A percentile compares a stretch with the other conserved stretches of the same genome.
phyloP scores from a whole-genome alignment of 2,797 vertebrate genomes.

The Siniperca undulata region DNA sequence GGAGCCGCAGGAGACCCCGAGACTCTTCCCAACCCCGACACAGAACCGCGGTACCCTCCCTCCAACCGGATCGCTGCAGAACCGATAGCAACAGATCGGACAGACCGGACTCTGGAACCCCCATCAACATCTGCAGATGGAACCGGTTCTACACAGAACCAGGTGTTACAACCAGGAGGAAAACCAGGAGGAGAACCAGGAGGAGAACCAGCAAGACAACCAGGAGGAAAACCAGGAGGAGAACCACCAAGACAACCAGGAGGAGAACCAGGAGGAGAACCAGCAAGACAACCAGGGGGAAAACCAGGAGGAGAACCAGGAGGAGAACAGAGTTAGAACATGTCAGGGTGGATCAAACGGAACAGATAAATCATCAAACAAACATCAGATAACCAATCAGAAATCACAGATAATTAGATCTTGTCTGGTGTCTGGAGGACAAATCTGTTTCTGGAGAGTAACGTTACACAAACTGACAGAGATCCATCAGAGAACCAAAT shows the following conservation, averaged over 20 bases:
- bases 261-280: background rate
- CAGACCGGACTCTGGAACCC: conserved; percentile 84
- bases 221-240: background rate
- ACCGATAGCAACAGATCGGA: conserved; percentile 86
- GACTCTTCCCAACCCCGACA: conserved; percentile 89
- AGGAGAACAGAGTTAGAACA: conserved; percentile 6
- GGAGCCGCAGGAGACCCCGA: conserved; percentile 80
- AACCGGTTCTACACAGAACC: conserved; percentile 86
- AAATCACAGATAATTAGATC: background rate
- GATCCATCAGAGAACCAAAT: background rate
- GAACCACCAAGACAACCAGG: conserved; percentile 35
- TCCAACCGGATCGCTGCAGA: conserved; percentile 86
- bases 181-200: background rate
- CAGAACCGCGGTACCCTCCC: conserved; percentile 86
- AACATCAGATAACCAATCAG: conserved; percentile 1
- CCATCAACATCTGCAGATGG: conserved; percentile 90
- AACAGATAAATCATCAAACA: background rate
- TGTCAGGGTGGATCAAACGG: conserved; percentile 1
- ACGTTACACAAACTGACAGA: background rate
- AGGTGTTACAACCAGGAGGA: conserved; percentile 17
- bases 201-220: background rate
- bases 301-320: background rate
- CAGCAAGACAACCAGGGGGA: background rate
- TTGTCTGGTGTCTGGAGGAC: background rate
- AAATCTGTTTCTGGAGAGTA: background rate